phyloP scores from a whole-genome alignment of 2,113 vertebrate species.

The Procavia capensis region DNA sequence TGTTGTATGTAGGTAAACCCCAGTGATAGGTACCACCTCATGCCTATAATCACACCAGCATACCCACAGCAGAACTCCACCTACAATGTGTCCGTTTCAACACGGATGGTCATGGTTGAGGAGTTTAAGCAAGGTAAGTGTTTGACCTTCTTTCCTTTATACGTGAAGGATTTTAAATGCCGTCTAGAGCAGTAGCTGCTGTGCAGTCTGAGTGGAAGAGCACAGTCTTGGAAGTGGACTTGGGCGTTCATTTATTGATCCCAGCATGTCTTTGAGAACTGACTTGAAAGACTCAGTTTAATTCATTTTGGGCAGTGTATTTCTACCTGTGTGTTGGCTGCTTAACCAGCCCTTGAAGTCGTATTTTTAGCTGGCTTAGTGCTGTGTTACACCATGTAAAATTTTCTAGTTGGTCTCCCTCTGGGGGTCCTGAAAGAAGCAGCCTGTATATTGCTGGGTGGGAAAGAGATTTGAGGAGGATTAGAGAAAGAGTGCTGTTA shows the following conservation, averaged over 20 bases:
- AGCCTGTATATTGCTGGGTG: background rate
- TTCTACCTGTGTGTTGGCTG: slow-evolving; percentile 13
- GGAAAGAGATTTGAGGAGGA: background rate
- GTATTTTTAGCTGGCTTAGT: background rate
- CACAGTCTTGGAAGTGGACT: background rate
- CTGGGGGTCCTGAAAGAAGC: background rate
- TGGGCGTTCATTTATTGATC: background rate
- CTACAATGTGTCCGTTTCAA: slow-evolving; percentile 95
- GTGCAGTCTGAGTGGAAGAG: background rate
- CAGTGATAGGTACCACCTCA: slow-evolving; percentile 95
- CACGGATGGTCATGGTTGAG: slow-evolving; percentile 94
- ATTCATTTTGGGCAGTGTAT: background rate
- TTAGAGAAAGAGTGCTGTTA: background rate
- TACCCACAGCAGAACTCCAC: slow-evolving; percentile 97
- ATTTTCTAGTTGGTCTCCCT: background rate
- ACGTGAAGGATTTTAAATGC: slow-evolving; percentile 57
- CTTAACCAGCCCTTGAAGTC: background rate
- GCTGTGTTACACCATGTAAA: background rate
- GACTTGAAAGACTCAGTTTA: background rate
- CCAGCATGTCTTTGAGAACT: slow-evolving; percentile 30
- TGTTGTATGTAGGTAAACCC: slow-evolving; percentile 92
- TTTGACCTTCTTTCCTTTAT: slow-evolving; percentile 80
- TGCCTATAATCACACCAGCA: slow-evolving; percentile 97
- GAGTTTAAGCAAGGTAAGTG: slow-evolving; percentile 95
- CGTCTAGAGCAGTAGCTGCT: slow-evolving; percentile 7